A percentile compares a stretch with the other conserved stretches of the same genome.
These are phyloP conservation scores for Zophobas morio DNA, from an alignment of 1,140 invertebrate species.

Conservation along the genomic window DNA sequence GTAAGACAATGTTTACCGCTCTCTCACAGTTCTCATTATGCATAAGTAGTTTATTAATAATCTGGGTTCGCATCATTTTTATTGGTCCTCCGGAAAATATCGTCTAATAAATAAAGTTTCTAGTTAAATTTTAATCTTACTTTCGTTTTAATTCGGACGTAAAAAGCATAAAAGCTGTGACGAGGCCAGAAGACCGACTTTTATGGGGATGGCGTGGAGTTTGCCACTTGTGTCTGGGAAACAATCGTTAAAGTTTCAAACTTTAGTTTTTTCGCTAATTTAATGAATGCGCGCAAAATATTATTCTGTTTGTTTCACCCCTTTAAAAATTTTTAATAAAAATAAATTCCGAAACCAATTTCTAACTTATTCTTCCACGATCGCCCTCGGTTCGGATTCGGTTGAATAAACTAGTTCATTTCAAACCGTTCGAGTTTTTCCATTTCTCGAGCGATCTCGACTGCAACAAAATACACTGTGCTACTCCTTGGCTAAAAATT, in stretches of 20 bases:
- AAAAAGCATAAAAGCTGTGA: conserved; percentile 36
- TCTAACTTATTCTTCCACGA: background rate
- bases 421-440: too few relatives aligned
- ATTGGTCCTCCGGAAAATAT: conserved; percentile 30
- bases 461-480: background rate
- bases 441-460: background rate
- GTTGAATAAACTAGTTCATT: too few relatives aligned
- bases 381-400: too few relatives aligned
- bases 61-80: conserved; percentile 37
- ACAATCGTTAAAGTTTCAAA: conserved; percentile 39
- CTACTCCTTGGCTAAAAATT: conserved; percentile 16
- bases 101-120: conserved; percentile 39
- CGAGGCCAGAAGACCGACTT: conserved; percentile 33
- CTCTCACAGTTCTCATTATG: conserved; percentile 45
- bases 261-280: conserved; percentile 38
- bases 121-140: conserved; percentile 42
- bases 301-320: conserved; percentile 34
- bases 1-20: conserved; percentile 46
- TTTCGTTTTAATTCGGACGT: conserved; percentile 42
- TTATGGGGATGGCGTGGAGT: conserved; percentile 41
- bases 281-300: conserved; percentile 35
- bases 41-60: conserved; percentile 43
- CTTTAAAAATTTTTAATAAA: conserved; percentile 33
- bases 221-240: conserved; percentile 39
- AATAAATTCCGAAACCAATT: conserved; percentile 28